Percentiles rank a stretch among this genome's conserved stretches.
Conservation (phyloP, 2,888 invertebrate species). For the Phyto melanocephala region DNA sequence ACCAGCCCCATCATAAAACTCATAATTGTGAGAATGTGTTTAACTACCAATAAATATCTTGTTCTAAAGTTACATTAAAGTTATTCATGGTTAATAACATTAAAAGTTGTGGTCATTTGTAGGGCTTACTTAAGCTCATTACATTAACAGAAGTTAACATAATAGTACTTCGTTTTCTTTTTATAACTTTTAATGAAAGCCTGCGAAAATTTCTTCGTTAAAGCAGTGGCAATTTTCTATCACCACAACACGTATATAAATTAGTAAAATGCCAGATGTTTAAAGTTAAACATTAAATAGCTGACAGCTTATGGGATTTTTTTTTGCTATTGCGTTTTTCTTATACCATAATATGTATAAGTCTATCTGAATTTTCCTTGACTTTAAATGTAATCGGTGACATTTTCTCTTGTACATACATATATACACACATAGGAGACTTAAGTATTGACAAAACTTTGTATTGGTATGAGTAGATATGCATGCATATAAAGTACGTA, state of each 20-base stretch:
- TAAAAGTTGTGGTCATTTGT: not conserved
- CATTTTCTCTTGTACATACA: not conserved
- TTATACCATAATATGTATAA: slow-evolving; percentile 5
- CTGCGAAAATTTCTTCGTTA: not conserved
- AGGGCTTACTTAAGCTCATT: not conserved
- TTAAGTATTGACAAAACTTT: not conserved
- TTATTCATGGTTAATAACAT: not conserved
- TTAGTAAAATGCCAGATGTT: not conserved
- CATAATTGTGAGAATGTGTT: not conserved
- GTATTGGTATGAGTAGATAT: not conserved
- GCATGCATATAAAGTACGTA: not conserved
- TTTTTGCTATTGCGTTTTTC: not conserved
- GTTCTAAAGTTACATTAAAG: not conserved
- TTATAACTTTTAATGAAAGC: not conserved
- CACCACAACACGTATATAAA: not conserved
- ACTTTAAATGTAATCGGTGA: not conserved
- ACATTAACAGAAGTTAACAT: not conserved
- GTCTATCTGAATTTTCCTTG: slow-evolving; percentile 16
- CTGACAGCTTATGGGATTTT: not conserved
- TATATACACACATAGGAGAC: not conserved
- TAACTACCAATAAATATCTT: not conserved
- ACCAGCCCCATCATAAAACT: not conserved
- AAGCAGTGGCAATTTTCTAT: not conserved
- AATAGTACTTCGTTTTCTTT: no score
- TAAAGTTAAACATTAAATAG: not conserved